These are phyloP conservation scores for Drosophila meridiana DNA, from an alignment of 2,888 invertebrate species.

Conservation along the genomic window DNA sequence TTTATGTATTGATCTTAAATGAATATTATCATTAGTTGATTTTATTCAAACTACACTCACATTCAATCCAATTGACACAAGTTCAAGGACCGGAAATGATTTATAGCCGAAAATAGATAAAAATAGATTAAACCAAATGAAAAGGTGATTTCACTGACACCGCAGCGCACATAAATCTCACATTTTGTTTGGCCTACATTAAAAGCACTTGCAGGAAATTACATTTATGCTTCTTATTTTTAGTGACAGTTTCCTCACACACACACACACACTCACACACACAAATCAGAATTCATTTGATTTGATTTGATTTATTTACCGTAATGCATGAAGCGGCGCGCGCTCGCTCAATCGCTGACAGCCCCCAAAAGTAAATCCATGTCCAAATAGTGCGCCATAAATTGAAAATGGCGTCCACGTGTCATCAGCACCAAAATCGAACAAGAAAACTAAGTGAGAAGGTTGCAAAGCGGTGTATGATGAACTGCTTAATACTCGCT, in stretches of 20 bases:
- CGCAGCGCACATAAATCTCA: slow-evolving; percentile 10
- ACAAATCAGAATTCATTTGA: slow-evolving; percentile 54
- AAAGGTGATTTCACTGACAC: slow-evolving; percentile 14
- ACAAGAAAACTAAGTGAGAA: slow-evolving; percentile 1
- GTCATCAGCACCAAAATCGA: slow-evolving; percentile 31
- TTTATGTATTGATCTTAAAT: not conserved
- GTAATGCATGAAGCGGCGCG: slow-evolving; percentile 36
- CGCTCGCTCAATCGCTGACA: slow-evolving; percentile 11
- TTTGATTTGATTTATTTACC: slow-evolving; percentile 69
- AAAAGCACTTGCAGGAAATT: slow-evolving; percentile 52
- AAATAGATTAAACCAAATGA: slow-evolving; percentile 3
- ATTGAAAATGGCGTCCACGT: slow-evolving; percentile 65
- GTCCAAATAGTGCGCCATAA: slow-evolving; percentile 62
- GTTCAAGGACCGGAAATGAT: slow-evolving; percentile 38
- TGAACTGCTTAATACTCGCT: not conserved
- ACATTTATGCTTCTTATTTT: slow-evolving; percentile 62
- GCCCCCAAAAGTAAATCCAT: slow-evolving; percentile 37
- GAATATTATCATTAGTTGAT: slow-evolving; percentile 2
- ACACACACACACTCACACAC: not conserved
- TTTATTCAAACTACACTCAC: slow-evolving; percentile 4
- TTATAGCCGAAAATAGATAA: slow-evolving; percentile 26
- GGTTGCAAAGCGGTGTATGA: no score
- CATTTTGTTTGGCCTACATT: slow-evolving; percentile 26
- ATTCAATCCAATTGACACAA: slow-evolving; percentile 4
- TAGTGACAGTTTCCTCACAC: slow-evolving; percentile 57